phyloP scores from a whole-genome alignment of 2,113 vertebrate genomes.

The Myrmecobius fasciatus region DNA sequence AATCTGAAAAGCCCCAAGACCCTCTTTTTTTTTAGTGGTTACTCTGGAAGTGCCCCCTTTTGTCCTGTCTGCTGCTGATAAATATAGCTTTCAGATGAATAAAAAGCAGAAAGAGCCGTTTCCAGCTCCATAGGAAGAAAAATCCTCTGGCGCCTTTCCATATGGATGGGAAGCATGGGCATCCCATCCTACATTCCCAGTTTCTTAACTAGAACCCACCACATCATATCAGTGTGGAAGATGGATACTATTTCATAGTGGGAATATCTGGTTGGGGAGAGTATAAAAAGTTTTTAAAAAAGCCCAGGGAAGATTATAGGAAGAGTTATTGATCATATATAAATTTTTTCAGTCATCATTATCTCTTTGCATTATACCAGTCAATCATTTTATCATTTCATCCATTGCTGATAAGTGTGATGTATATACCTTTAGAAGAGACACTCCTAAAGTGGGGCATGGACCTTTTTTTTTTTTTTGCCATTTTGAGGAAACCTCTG shows the following conservation, averaged over 20 bases:
- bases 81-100: not conserved
- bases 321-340: not conserved
- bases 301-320: not conserved
- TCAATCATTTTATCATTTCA: not conserved
- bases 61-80: slow-evolving; percentile 9
- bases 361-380: not conserved
- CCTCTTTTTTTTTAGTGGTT: not conserved
- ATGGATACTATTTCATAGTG: not conserved
- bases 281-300: not conserved
- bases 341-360: not conserved
- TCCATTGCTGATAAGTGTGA: too few relatives aligned
- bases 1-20: slow-evolving; percentile 40
- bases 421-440: too few relatives aligned
- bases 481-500: too few relatives aligned
- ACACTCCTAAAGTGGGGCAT: too few relatives aligned
- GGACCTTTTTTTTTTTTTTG: too few relatives aligned
- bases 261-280: too few relatives aligned
- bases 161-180: not conserved
- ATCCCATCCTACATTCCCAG: not conserved
- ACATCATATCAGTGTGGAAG: not conserved
- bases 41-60: slow-evolving; percentile 21
- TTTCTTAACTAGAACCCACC: not conserved
- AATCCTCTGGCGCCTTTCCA: not conserved
- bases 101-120: not conserved
- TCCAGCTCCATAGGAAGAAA: not conserved